Evolutionary conservation across 2,113 vertebrate species (phyloP), one percentile per base, ranked within the genome.

Genomic region (Prinia subflava): DNA sequence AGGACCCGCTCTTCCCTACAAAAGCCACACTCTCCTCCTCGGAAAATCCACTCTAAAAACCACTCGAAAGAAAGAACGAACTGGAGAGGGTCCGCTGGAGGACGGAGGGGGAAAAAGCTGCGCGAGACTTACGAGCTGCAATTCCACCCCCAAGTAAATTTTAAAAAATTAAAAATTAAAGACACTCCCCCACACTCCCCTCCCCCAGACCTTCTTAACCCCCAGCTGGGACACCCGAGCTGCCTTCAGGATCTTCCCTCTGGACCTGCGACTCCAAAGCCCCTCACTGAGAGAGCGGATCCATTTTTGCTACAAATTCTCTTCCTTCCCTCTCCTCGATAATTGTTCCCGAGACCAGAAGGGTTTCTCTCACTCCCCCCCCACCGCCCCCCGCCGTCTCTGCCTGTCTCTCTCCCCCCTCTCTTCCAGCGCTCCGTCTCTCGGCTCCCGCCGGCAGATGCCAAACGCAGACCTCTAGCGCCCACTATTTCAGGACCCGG

Each of bases 281-380:
- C 94, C 86, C 95, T 70, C 63, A 73, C 92, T 92, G 94, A 71
- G 97, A 71, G 97, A 96, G 93, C 94, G 96, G 94, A 92, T 97
- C 95, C 95, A 95, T 83, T 95, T 97, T 97, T 97, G 92, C 96
- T 94, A 94, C 95, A 96, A 93, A 96, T 98, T 91, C 97, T 94
- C 91, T 94, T 96, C 96, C 92, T 96, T 97, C 96, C 89, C 82
- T 97, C 96, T 96, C 89, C 78, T 94, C 67, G 82, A 67, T 90
- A 92, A 96, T 94, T 95, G 90, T 98, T 96, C 96, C 95, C 89
- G 87, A 87, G 86, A 57, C 81, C 37, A 60, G 79, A 74, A 94
- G 69, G 80, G 59, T 71, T 91, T 68, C 76, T 68, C 25, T 71
- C 24, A 30, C 60, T 31, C 37, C 24, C 69, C 70, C 59, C 47